These are phyloP conservation scores for Radopholus similis DNA, from an alignment of 1,140 invertebrate genomes.

Conservation along the genomic window DNA sequence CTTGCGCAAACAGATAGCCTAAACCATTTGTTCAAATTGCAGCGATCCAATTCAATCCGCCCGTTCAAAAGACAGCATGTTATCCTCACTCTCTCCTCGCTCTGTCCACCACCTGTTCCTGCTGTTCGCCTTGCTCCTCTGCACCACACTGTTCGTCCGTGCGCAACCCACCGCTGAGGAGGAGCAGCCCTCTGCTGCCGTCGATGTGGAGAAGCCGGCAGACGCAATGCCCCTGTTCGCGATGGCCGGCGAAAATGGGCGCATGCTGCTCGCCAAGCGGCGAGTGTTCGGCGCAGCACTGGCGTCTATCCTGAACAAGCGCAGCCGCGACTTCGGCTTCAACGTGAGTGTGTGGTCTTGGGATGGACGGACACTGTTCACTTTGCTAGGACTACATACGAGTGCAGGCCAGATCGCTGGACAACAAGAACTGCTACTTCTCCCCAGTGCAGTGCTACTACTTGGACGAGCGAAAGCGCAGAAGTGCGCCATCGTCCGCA, in stretches of 20 bases:
- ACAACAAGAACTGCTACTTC: constrained; percentile 13
- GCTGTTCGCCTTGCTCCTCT: no score
- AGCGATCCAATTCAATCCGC: no score
- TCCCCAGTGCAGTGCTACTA: constrained; percentile 17
- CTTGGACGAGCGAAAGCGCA: constrained; percentile 6
- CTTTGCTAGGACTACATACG: not conserved
- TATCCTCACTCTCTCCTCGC: no score
- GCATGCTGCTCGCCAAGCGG: not conserved
- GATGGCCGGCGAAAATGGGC: not conserved
- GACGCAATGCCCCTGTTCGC: not conserved
- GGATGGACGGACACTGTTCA: not conserved
- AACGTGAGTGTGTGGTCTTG: not conserved
- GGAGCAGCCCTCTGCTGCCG: not conserved
- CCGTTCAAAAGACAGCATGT: no score
- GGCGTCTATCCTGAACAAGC: not conserved
- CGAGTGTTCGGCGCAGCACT: not conserved
- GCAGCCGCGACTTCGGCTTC: not conserved
- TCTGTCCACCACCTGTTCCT: no score
- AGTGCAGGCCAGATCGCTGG: not conserved
- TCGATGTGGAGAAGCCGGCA: not conserved
- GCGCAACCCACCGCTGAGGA: not conserved
- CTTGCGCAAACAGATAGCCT: no score
- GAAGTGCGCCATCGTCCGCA: not conserved
- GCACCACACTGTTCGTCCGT: no score
- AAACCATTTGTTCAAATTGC: no score